Conservation (phyloP, 2,888 invertebrate species). For the Troides oblongomaculatus region DNA sequence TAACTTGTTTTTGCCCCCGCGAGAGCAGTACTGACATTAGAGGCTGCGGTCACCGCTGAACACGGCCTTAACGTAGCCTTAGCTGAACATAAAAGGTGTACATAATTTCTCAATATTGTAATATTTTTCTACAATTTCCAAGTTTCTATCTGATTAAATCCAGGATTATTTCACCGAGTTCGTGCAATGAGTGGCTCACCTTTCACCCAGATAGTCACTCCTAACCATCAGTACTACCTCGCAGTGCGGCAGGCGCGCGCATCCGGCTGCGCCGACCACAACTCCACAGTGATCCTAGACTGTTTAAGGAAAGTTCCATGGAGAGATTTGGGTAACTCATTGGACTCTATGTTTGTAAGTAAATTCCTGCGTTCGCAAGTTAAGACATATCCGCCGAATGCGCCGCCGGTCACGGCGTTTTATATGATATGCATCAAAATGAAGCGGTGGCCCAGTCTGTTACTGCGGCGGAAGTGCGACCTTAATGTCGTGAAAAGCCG, state of each 20-base stretch:
- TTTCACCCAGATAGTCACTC: slow-evolving; percentile 74
- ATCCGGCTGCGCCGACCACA: slow-evolving; percentile 78
- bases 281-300: slow-evolving; percentile 72
- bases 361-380: neutral
- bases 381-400: neutral
- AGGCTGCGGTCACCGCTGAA: no score
- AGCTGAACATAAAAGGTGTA: no score
- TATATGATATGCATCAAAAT: no score
- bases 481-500: neutral
- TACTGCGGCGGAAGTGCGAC: neutral
- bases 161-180: slow-evolving; percentile 84
- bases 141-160: slow-evolving; percentile 2
- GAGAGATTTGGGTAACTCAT: slow-evolving; percentile 67
- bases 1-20: no score
- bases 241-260: slow-evolving; percentile 82
- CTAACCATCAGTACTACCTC: slow-evolving; percentile 74
- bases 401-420: neutral
- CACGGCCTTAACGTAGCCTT: no score
- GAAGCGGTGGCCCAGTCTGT: neutral
- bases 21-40: no score
- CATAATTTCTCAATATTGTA: no score
- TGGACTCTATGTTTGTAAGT: slow-evolving; percentile 64
- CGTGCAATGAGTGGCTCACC: slow-evolving; percentile 84
- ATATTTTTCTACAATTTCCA: no score
- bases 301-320: slow-evolving; percentile 77